phyloP scores from a whole-genome alignment of 2,113 vertebrate genomes.

The Colossoma macropomum region DNA sequence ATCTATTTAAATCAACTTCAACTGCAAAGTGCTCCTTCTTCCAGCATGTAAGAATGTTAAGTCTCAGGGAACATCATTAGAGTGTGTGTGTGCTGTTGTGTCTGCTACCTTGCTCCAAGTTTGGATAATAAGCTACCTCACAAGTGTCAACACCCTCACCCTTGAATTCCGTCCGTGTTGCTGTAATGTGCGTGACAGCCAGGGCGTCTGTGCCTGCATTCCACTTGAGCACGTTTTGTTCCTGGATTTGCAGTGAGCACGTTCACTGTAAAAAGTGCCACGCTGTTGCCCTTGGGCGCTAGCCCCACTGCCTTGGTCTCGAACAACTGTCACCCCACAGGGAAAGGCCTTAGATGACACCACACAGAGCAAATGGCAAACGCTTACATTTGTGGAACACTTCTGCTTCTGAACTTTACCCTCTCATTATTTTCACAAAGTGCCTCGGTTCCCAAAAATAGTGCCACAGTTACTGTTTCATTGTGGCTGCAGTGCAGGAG shows the following conservation, averaged over 20 bases:
- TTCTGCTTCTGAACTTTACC: slow-evolving; percentile 64
- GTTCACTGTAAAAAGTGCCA: slow-evolving; percentile 70
- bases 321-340: slow-evolving; percentile 65
- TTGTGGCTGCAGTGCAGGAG: slow-evolving; percentile 50
- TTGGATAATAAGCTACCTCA: slow-evolving; percentile 80
- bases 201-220: slow-evolving; percentile 64
- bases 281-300: slow-evolving; percentile 65
- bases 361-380: slow-evolving; percentile 48
- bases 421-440: slow-evolving; percentile 62
- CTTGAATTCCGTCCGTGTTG: slow-evolving; percentile 68
- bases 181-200: slow-evolving; percentile 72
- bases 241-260: slow-evolving; percentile 59
- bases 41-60: slow-evolving; percentile 68
- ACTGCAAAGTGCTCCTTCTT: slow-evolving; percentile 72
- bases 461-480: slow-evolving; percentile 36
- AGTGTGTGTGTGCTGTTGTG: slow-evolving; percentile 51
- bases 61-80: slow-evolving; percentile 81
- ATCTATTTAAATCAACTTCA: slow-evolving; percentile 86
- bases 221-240: slow-evolving; percentile 73
- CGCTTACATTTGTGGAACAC: slow-evolving; percentile 58
- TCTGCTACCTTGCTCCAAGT: slow-evolving; percentile 67
- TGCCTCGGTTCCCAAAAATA: slow-evolving; percentile 55
- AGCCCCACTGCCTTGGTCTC: slow-evolving; percentile 62
- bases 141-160: slow-evolving; percentile 74
- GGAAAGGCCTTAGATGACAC: slow-evolving; percentile 63